phyloP scores from a whole-genome alignment of 2,113 vertebrate species.

The Eudyptes chrysolophus region DNA sequence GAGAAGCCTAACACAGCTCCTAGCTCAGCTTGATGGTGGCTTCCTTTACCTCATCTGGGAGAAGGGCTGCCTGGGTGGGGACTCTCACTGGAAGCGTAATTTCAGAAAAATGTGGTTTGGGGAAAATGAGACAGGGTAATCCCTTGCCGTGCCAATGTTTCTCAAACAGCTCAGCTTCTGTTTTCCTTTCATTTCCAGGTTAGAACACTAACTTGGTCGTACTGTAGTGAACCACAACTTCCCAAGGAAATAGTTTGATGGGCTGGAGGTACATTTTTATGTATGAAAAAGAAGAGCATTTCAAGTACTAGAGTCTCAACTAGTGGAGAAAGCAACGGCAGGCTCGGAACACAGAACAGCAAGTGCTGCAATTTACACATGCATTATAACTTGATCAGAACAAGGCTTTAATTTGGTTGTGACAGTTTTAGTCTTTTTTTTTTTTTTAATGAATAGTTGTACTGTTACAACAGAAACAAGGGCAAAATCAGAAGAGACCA shows the following conservation, averaged over 20 bases:
- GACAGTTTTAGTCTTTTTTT: neutral
- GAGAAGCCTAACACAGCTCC: constrained; percentile 47
- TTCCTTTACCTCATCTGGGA: constrained; percentile 60
- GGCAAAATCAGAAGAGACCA: neutral
- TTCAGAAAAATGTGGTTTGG: constrained; percentile 56
- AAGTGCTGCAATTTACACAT: neutral
- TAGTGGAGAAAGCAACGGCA: neutral
- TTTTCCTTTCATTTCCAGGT: constrained; percentile 33
- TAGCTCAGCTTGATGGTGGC: constrained; percentile 38
- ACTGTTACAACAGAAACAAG: neutral
- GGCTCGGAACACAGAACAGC: neutral
- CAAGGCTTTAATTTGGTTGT: neutral
- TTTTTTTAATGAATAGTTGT: neutral
- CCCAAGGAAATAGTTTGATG: constrained; percentile 40
- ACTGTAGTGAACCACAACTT: constrained; percentile 4
- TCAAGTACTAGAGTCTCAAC: neutral
- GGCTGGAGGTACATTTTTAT: neutral
- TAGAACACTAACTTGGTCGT: constrained; percentile 8
- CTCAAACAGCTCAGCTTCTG: constrained; percentile 27
- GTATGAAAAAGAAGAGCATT: neutral
- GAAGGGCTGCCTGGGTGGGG: constrained; percentile 72
- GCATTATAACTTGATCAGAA: neutral
- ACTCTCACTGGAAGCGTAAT: neutral
- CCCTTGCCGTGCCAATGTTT: constrained; percentile 27
- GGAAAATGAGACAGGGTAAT: constrained; percentile 41